Evolutionary conservation across 2,797 vertebrate species (phyloP), one percentile per base, ranked within the genome.

Genomic region (Sardinella longiceps): DNA sequence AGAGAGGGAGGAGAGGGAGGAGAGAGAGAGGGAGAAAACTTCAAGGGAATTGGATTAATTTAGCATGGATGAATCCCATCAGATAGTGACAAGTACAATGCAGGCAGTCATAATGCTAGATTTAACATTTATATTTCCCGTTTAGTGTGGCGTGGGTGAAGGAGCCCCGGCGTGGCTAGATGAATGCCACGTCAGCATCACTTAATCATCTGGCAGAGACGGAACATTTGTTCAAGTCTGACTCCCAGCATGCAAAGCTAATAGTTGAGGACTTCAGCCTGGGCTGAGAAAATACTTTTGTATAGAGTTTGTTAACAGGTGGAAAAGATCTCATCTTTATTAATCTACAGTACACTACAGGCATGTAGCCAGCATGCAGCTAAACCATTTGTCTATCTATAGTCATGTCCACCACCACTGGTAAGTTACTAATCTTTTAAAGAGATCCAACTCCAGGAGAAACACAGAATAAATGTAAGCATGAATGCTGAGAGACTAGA

Each of bases 21-120:
- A 30, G 30, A 30, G 63, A 66, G 63, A 37, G 30, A 20, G 30
- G 28, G 30, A 39, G 66, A 74, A 6, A 74, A 74, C 33, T 83
- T 83, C 60, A 81, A 83, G 85, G 60, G 82, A 85, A 86, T 81
- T 51, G 83, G 81, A 87, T 87, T 84, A 86, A 87, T 85, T 82
- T 83, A 83, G 81, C 81, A 80, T 84, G 53, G 51, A 83, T 88
- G 80, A 84, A 81, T 84, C 58, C 60, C 58, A 83, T 87, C 60
- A 83, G 81, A 85, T 82, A 58, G 84, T 70, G 81, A 84, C 81
- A 84, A 81, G 83, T 82, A 45, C 30, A 81, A 56, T 81, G 84
- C 86, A 58, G 81, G 81, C 83, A 84, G 83, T 85, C 82, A 86
- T 66, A 81, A 84, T 83, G 56, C 83, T 82, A 81, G 45, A 60